phyloP scores from a whole-genome alignment of 2,797 vertebrate genomes.

The Eidolon dupreanum region DNA sequence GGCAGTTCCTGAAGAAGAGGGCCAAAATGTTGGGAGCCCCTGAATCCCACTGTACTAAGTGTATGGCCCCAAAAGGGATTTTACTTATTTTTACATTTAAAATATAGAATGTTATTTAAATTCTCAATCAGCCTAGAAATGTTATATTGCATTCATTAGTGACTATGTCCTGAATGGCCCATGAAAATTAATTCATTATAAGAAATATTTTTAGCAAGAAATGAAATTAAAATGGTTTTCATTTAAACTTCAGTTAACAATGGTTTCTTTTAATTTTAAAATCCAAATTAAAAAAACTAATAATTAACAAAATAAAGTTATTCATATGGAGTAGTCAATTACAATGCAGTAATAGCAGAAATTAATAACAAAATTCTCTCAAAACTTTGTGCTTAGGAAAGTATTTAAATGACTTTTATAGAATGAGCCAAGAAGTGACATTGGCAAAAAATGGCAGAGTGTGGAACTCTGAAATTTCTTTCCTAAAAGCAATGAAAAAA shows the following conservation, averaged over 20 bases:
- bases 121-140: background rate
- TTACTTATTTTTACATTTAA: slow-evolving; percentile 13
- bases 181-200: background rate
- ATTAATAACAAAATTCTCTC: background rate
- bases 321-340: background rate
- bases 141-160: background rate
- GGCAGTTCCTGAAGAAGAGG: background rate
- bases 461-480: background rate
- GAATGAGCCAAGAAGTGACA: background rate
- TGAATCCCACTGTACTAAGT: background rate
- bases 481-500: slow-evolving; percentile 28
- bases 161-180: background rate
- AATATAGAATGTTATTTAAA: background rate
- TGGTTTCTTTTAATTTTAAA: slow-evolving; percentile 48
- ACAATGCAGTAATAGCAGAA: slow-evolving; percentile 12
- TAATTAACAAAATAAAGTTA: slow-evolving; percentile 34
- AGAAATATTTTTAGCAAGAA: background rate
- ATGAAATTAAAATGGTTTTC: background rate
- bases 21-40: background rate
- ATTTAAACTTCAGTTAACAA: slow-evolving; percentile 28
- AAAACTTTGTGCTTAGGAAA: slow-evolving; percentile 5
- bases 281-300: slow-evolving; percentile 26
- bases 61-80: background rate
- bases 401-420: background rate
- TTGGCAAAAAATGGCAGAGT: background rate